phyloP scores from a whole-genome alignment of 2,888 invertebrate genomes.

The Peribatodes rhomboidaria region DNA sequence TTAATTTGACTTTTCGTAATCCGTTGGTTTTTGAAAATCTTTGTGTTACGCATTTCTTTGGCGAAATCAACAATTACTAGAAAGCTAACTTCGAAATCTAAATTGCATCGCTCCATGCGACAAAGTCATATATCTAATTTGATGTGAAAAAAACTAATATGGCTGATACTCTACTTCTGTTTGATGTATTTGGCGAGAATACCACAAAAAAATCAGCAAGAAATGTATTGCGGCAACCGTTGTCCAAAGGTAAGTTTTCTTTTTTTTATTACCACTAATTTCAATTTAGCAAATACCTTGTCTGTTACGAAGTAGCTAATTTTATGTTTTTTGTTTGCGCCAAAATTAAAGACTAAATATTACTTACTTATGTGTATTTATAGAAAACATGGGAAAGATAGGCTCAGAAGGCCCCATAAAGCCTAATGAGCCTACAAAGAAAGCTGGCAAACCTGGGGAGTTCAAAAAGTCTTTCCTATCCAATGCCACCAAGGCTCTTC shows the following conservation, averaged over 20 bases:
- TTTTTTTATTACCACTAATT: not conserved
- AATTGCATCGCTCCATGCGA: no score
- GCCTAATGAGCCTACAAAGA: constrained; percentile 74
- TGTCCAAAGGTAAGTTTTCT: constrained; percentile 67
- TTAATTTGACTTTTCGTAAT: no score
- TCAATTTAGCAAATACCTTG: no score
- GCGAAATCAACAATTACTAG: no score
- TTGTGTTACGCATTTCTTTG: no score
- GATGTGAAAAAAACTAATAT: constrained; percentile 48
- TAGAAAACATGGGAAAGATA: constrained; percentile 78
- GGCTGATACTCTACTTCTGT: constrained; percentile 67
- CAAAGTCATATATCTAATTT: no score
- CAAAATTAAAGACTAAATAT: not conserved
- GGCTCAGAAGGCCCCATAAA: constrained; percentile 69
- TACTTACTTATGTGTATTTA: not conserved
- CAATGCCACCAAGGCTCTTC: constrained; percentile 73
- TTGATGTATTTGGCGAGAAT: constrained; percentile 76
- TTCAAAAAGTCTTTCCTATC: constrained; percentile 75
- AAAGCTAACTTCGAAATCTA: no score
- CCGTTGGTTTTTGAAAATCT: no score
- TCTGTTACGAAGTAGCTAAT: not conserved
- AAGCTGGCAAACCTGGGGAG: constrained; percentile 64
- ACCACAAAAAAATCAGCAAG: constrained; percentile 64
- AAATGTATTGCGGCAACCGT: constrained; percentile 75
- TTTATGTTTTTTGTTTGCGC: not conserved